Evolutionary conservation across 2,113 vertebrate genomes (phyloP), one percentile per base, ranked within the genome.

Genomic region (Coptodon bakossiorum): DNA sequence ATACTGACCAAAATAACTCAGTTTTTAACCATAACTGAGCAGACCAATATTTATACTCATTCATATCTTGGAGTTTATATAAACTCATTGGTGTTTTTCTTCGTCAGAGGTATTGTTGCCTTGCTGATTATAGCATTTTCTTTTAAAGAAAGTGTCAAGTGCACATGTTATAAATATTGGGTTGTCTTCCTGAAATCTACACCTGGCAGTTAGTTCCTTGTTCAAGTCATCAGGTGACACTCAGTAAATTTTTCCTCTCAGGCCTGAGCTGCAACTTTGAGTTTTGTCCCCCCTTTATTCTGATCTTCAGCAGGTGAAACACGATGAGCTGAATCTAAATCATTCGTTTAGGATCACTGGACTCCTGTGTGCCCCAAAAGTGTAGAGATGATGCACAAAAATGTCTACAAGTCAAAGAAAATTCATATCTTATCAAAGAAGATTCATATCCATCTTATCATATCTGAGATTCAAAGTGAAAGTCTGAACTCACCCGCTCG

Each of bases 401-500:
- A 29, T 11, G 2, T 3, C 68, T 73, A 17, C 68, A 76, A 29
- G 24, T 48, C 40, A 48, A 11, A 71, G n/a, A 43, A 11, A 0
- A 5, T n/a, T 53, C 50, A 52, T 34, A 34, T 34, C 31, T 34
- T 38, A 38, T 53, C 17, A n/a, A 53, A 50, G 45, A 50, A n/a
- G n/a, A 9, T 45, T 48, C 68, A 45, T 0, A 34, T 61, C 57
- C 0, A 53, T 53, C 50, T 10, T 17, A 61, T 63, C 59, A 63
- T 63, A 76, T 19, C 43, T 29, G 14, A 48, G 71, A 50, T 43
- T 17, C 14, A 27, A 76, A 76, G 4, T 45, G 10, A 73, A 7
- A 1, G 73, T 52, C 73, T 31, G 16, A 50, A 78, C 92, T 90
- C 78, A 94, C 94, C 93, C 87, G 50, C 5, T 88, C 0, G 2